A percentile compares a stretch with the other conserved stretches of the same genome.
phyloP scores from a whole-genome alignment of 2,797 vertebrate genomes.

The Odontamblyopus lacepedii region DNA sequence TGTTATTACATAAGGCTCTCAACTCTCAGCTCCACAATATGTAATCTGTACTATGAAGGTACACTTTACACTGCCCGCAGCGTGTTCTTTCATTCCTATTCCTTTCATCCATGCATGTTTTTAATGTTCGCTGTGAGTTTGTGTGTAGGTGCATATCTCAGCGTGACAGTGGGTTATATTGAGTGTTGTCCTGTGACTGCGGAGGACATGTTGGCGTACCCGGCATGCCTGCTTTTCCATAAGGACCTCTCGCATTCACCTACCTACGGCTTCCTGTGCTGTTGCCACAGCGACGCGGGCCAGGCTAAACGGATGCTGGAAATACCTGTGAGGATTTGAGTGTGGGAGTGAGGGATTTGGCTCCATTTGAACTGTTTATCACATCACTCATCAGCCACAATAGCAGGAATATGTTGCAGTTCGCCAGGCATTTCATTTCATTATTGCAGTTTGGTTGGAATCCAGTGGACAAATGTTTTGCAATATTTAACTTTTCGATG shows the following conservation, averaged over 20 bases:
- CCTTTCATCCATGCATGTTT: neutral
- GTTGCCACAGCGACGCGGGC: slow-evolving; percentile 61
- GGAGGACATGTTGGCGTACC: slow-evolving; percentile 24
- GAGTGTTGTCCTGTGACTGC: slow-evolving; percentile 41
- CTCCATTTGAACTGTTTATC: slow-evolving; percentile 30
- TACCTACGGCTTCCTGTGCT: slow-evolving; percentile 45
- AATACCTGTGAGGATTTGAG: slow-evolving; percentile 45
- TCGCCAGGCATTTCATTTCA: slow-evolving; percentile 3
- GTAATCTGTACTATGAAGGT: neutral
- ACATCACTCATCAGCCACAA: slow-evolving; percentile 19
- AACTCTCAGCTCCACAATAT: slow-evolving; percentile 1
- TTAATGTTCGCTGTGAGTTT: slow-evolving; percentile 5
- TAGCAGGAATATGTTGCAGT: slow-evolving; percentile 10
- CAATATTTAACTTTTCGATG: too few species aligned
- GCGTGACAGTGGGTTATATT: slow-evolving; percentile 27
- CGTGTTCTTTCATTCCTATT: slow-evolving; percentile 1
- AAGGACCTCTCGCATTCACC: slow-evolving; percentile 33
- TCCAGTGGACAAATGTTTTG: neutral
- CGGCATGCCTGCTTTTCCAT: slow-evolving; percentile 36
- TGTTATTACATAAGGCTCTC: slow-evolving; percentile 22
- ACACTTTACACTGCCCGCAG: neutral
- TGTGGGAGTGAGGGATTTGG: slow-evolving; percentile 22
- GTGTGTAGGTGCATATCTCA: slow-evolving; percentile 23
- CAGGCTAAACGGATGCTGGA: slow-evolving; percentile 33
- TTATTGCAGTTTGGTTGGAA: neutral